Evolutionary conservation across 92 coral and sea anemone genomes (phyloP).

Genomic region (Siderastrea radians): DNA sequence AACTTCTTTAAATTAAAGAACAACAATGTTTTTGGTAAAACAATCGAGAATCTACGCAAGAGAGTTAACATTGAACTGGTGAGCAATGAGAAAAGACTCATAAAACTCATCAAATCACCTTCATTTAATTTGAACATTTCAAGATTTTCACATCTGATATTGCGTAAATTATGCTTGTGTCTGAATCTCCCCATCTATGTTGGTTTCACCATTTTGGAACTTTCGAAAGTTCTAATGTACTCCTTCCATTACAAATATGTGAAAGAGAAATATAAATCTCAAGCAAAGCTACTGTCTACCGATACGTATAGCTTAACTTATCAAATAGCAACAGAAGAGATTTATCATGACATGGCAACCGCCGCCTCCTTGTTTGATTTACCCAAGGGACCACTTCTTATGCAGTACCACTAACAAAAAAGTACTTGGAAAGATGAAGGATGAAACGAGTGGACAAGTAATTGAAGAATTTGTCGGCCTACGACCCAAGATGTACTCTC

Average conservation of each 20-base stretch:
- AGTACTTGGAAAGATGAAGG: constrained; percentile 49
- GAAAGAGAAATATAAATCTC: neutral
- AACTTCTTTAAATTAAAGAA: neutral
- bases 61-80: neutral
- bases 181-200: constrained; percentile 66
- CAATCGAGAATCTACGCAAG: neutral
- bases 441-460: constrained; percentile 44
- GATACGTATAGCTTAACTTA: constrained; percentile 37
- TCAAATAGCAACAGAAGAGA: constrained; percentile 26
- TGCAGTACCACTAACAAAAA: constrained; percentile 13
- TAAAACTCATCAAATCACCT: neutral
- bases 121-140: constrained; percentile 43
- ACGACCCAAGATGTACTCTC: constrained; percentile 45
- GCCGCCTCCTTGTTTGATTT: constrained; percentile 9
- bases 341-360: neutral
- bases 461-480: constrained; percentile 47
- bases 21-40: constrained; percentile 2
- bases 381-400: constrained; percentile 32
- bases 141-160: constrained; percentile 50
- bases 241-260: constrained; percentile 21
- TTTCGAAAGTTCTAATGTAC: constrained; percentile 49
- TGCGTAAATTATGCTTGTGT: constrained; percentile 52
- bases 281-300: constrained; percentile 24
- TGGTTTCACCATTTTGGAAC: constrained; percentile 54
- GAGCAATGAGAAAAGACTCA: neutral